Evolutionary conservation across 1,140 invertebrate genomes (phyloP).

Genomic region (Aphelinus atriplicis): DNA sequence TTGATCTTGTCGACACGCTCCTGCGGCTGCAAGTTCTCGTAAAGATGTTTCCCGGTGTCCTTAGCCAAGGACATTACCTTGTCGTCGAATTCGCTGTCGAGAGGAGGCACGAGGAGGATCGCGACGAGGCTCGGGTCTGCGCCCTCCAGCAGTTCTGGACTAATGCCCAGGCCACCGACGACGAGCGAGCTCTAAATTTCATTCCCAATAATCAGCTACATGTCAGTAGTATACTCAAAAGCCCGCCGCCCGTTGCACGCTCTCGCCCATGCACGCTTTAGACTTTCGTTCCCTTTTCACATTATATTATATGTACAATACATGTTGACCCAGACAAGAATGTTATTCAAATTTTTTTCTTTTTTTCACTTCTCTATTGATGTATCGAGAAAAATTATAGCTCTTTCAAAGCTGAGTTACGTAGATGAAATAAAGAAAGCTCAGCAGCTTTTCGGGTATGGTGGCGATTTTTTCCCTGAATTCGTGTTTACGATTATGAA

Average conservation of each 20-base stretch:
- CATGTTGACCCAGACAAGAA: conserved; percentile 1
- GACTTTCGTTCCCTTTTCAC: conserved; percentile 11
- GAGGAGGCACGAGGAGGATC: conserved; percentile 66
- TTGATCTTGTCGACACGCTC: conserved; percentile 76
- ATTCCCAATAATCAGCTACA: conserved; percentile 39
- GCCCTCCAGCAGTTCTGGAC: conserved; percentile 62
- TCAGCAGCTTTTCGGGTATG: not conserved
- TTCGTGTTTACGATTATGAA: not conserved
- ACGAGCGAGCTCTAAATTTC: conserved; percentile 62
- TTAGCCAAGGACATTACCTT: conserved; percentile 82
- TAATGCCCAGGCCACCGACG: conserved; percentile 64
- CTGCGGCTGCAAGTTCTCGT: conserved; percentile 70
- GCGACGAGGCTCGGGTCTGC: conserved; percentile 63
- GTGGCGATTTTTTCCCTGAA: not conserved
- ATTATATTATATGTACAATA: conserved; percentile 10
- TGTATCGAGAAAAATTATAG: not conserved
- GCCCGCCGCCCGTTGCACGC: not conserved
- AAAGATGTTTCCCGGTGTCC: conserved; percentile 80
- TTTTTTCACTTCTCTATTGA: not conserved
- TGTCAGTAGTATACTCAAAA: not conserved
- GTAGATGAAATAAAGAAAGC: conserved; percentile 4
- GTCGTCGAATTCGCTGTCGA: conserved; percentile 80
- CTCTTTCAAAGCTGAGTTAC: too few species aligned
- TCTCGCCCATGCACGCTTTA: conserved; percentile 28
- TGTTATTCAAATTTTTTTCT: conserved; percentile 1